Evolutionary conservation across 2,797 vertebrate species (phyloP).

Genomic region (Choloepus didactylus): DNA sequence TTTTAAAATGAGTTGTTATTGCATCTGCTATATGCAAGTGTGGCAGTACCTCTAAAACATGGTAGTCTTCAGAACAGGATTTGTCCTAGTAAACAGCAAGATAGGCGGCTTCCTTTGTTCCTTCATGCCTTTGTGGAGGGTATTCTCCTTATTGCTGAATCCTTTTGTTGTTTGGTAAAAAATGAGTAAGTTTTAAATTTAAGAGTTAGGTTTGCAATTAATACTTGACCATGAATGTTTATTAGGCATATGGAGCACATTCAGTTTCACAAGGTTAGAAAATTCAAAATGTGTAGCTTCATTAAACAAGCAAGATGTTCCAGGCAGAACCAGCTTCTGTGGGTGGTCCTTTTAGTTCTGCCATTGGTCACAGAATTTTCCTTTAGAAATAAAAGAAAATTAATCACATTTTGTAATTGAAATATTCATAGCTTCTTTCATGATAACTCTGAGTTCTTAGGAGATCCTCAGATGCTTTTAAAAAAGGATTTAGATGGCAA

Average conservation of each 20-base stretch:
- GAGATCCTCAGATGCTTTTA: background rate
- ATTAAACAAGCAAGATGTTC: background rate
- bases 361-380: background rate
- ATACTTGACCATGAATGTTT: background rate
- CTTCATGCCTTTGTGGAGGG: constrained; percentile 3
- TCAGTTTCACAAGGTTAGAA: background rate
- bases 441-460: background rate
- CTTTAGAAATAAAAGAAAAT: background rate
- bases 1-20: constrained; percentile 25
- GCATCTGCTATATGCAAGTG: background rate
- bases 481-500: constrained; percentile 10
- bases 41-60: constrained; percentile 40
- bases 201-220: constrained; percentile 35
- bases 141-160: constrained; percentile 22
- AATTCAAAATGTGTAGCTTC: background rate
- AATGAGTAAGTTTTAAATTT: constrained; percentile 26
- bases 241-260: background rate
- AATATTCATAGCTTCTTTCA: background rate
- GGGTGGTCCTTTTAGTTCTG: background rate
- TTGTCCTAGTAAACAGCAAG: background rate
- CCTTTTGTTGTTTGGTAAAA: constrained; percentile 31
- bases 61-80: constrained; percentile 39
- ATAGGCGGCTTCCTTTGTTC: background rate
- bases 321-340: background rate
- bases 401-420: background rate